phyloP scores from a whole-genome alignment of 2,888 invertebrate genomes.

The Myopa testacea region DNA sequence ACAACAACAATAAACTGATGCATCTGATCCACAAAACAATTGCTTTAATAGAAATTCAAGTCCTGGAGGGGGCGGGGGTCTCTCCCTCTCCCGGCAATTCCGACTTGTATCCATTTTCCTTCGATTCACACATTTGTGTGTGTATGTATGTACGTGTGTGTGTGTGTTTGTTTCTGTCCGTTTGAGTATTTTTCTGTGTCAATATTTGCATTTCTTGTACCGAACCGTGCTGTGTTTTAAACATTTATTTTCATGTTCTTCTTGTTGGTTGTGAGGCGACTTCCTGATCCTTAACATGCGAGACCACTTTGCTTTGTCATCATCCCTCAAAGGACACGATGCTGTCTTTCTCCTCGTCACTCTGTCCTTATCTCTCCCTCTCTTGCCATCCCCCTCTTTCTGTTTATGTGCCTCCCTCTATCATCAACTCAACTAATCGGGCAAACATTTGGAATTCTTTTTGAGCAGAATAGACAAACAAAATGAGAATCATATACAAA shows the following conservation, averaged over 20 bases:
- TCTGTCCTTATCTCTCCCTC: not conserved
- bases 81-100: no score
- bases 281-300: conserved; percentile 8
- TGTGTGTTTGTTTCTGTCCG: no score
- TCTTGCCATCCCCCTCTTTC: no score
- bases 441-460: conserved; percentile 19
- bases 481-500: conserved; percentile 22
- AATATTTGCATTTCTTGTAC: not conserved
- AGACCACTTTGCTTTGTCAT: conserved; percentile 19
- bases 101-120: no score
- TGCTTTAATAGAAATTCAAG: no score
- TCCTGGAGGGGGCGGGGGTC: no score
- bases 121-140: not conserved
- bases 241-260: not conserved
- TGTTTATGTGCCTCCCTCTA: not conserved
- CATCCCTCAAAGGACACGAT: not conserved
- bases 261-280: not conserved
- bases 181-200: not conserved
- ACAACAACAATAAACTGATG: no score
- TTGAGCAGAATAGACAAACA: not conserved
- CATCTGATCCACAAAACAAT: no score
- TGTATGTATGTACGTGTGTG: no score
- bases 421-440: not conserved
- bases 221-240: not conserved
- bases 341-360: no score